A percentile compares a stretch with the other conserved stretches of the same genome.
phyloP scores from a whole-genome alignment of 2,797 vertebrate genomes.

The Danio albolineatus region DNA sequence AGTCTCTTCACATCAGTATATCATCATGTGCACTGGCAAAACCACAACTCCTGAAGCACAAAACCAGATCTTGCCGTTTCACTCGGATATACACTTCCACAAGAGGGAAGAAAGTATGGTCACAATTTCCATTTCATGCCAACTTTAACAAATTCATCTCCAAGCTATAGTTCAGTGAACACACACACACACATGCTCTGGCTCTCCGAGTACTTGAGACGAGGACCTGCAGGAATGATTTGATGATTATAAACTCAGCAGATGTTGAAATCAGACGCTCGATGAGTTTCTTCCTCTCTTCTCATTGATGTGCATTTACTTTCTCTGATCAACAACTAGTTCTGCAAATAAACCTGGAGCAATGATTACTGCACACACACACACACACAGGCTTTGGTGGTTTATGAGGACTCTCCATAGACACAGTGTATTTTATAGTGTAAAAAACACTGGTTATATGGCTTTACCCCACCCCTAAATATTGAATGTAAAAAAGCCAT shows the following conservation, averaged over 20 bases:
- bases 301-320: neutral
- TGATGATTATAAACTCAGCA: neutral
- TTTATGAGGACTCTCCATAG: no score
- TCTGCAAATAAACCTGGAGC: neutral
- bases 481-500: no score
- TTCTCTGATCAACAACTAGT: slow-evolving; percentile 18
- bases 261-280: slow-evolving; percentile 3
- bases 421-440: no score
- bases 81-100: neutral
- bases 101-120: neutral
- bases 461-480: no score
- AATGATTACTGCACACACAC: neutral
- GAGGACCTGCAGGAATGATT: neutral
- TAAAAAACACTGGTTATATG: no score
- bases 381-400: neutral
- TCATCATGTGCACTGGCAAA: no score
- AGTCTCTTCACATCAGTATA: no score
- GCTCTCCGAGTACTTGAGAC: slow-evolving; percentile 20
- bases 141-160: neutral
- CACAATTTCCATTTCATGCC: neutral
- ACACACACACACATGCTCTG: slow-evolving; percentile 26
- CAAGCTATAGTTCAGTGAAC: neutral
- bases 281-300: neutral
- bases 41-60: neutral
- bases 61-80: neutral